phyloP scores from a whole-genome alignment of 2,113 vertebrate species.

The Cathartes aura region DNA sequence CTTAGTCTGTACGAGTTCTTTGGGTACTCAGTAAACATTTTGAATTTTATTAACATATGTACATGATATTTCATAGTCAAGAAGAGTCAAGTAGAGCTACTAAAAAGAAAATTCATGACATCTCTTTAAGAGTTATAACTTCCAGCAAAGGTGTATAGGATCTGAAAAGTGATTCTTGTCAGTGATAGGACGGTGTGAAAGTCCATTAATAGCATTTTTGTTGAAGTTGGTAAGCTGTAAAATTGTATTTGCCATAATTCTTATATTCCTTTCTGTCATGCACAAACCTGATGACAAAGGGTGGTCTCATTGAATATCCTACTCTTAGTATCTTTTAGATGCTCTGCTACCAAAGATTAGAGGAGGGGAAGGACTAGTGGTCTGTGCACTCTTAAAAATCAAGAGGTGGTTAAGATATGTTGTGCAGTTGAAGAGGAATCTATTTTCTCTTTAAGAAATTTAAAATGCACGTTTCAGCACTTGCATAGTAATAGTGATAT shows the following conservation, averaged over 20 bases:
- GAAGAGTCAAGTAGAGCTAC: not conserved
- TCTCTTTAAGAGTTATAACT: not conserved
- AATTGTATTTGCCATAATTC: not conserved
- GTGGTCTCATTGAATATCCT: not conserved
- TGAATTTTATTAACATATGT: not conserved
- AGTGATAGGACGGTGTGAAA: not conserved
- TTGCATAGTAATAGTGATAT: not conserved
- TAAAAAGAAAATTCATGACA: not conserved
- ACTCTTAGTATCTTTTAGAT: not conserved
- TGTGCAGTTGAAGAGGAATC: not conserved
- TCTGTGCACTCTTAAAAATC: not conserved
- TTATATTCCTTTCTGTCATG: not conserved
- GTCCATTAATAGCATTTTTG: not conserved
- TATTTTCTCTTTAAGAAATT: not conserved
- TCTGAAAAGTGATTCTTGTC: not conserved
- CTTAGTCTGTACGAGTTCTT: not conserved
- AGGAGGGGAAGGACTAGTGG: not conserved
- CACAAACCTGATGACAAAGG: not conserved
- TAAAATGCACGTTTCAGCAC: not conserved
- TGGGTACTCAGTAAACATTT: not conserved
- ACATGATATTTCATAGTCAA: not conserved
- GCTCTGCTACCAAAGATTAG: not conserved
- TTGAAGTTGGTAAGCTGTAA: not conserved
- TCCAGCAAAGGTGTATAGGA: not conserved
- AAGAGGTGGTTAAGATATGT: not conserved